These are phyloP conservation scores for Pseudonaja textilis DNA, from an alignment of 2,113 vertebrate genomes.

Conservation along the genomic window DNA sequence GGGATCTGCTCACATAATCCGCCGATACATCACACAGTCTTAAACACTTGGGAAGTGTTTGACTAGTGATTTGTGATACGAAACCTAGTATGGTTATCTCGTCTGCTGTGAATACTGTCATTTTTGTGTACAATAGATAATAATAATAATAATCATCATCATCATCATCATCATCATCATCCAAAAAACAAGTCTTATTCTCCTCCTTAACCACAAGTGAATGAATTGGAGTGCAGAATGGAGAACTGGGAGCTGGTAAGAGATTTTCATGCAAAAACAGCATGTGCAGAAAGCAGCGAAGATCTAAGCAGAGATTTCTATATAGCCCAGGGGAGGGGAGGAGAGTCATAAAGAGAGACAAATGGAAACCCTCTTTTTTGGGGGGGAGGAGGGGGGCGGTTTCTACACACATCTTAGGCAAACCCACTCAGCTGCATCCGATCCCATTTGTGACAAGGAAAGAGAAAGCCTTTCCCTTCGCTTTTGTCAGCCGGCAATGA, in stretches of 20 bases:
- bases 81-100: too few species aligned
- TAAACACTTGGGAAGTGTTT: too few species aligned
- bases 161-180: background rate
- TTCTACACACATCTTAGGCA: background rate
- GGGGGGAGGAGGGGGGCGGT: background rate
- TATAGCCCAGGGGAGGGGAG: background rate
- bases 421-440: constrained; percentile 1
- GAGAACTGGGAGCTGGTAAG: background rate
- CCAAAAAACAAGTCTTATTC: background rate
- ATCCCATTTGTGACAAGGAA: background rate
- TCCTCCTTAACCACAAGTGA: background rate
- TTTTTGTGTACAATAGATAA: too few species aligned
- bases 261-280: background rate
- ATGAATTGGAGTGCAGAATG: background rate
- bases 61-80: too few species aligned
- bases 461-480: background rate
- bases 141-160: background rate
- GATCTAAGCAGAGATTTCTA: background rate
- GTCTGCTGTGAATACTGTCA: too few species aligned
- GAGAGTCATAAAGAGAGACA: background rate
- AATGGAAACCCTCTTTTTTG: background rate
- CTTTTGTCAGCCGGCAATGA: background rate
- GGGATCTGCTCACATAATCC: too few species aligned
- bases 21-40: too few species aligned
- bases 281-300: background rate